Evolutionary conservation across 2,797 vertebrate genomes (phyloP).

Genomic region (Lacerta viridis): DNA sequence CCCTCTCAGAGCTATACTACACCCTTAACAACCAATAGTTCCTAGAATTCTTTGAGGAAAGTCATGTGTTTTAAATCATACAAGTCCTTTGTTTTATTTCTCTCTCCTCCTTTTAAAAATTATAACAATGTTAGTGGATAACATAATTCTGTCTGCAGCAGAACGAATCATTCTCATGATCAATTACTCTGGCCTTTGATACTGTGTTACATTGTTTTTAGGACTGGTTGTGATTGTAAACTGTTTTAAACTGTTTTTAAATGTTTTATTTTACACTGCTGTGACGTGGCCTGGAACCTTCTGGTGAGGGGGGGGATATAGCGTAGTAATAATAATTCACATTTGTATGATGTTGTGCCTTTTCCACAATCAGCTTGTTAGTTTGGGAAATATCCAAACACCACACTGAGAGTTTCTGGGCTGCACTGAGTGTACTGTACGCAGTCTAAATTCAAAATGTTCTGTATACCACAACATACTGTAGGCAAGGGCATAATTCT

Average conservation of each 20-base stretch:
- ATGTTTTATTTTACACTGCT: no score
- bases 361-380: not conserved
- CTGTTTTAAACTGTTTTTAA: no score
- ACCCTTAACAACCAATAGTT: no score
- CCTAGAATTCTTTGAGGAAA: no score
- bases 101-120: no score
- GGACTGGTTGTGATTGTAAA: no score
- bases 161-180: not conserved
- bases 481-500: not conserved
- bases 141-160: not conserved
- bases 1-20: no score
- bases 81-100: not conserved
- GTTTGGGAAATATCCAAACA: not conserved
- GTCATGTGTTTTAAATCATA: not conserved
- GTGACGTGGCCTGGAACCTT: no score
- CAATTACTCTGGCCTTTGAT: not conserved
- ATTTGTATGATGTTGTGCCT: not conserved
- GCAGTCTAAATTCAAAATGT: not conserved
- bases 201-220: no score
- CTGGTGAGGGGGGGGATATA: no score
- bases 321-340: no score
- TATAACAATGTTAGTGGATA: not conserved
- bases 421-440: no score
- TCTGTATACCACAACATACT: not conserved
- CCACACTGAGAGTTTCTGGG: not conserved